phyloP scores from a whole-genome alignment of 2,113 vertebrate genomes.

The Pipra filicauda region DNA sequence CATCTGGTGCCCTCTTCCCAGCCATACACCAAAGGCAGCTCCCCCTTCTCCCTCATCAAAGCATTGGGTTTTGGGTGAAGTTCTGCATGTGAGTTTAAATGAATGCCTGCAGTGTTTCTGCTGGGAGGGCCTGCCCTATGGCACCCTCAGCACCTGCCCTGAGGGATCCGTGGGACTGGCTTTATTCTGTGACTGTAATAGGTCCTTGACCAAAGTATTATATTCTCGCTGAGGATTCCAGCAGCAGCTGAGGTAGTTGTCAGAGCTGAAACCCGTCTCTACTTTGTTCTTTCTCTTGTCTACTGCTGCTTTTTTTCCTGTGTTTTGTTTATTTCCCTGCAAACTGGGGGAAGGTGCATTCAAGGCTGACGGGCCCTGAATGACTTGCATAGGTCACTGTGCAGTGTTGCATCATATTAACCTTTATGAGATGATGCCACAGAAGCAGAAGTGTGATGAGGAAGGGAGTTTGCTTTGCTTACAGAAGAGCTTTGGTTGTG shows the following conservation, averaged over 20 bases:
- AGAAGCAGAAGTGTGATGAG: not conserved
- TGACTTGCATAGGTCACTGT: not conserved
- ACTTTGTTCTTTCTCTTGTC: not conserved
- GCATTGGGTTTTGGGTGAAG: not conserved
- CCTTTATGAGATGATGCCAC: not conserved
- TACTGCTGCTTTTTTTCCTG: not conserved
- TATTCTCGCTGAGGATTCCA: not conserved
- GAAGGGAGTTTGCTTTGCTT: not conserved
- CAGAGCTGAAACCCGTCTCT: not conserved
- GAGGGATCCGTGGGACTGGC: not conserved
- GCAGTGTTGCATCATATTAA: not conserved
- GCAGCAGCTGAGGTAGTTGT: not conserved
- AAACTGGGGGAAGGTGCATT: not conserved
- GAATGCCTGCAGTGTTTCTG: not conserved
- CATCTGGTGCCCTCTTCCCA: not conserved
- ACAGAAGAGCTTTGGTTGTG: not conserved
- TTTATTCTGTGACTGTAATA: not conserved
- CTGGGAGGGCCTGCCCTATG: not conserved
- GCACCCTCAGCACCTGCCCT: not conserved
- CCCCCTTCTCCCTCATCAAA: not conserved
- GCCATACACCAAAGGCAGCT: not conserved
- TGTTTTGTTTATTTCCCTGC: not conserved
- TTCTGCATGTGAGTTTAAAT: not conserved
- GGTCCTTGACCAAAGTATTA: not conserved
- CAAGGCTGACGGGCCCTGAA: not conserved